Percentiles rank a stretch among this genome's conserved stretches.
phyloP scores from a whole-genome alignment of 2,113 vertebrate species.

The Urocynchramus pylzowi region DNA sequence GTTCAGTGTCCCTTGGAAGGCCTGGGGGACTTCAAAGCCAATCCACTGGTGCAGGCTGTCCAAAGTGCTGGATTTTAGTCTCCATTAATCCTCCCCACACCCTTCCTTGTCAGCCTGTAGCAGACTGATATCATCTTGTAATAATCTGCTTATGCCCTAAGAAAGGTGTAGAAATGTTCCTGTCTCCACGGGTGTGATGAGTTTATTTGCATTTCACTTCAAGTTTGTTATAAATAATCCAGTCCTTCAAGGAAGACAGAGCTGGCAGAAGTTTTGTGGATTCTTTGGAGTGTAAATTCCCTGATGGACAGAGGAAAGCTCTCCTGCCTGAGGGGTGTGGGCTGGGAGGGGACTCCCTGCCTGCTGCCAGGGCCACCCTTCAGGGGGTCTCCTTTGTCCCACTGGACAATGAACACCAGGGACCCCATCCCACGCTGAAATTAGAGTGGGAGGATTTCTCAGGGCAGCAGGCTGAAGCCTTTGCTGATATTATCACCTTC shows the following conservation, averaged over 20 bases:
- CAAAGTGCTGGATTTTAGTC: neutral
- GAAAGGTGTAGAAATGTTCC: neutral
- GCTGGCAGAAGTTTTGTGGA: neutral
- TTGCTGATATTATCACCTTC: neutral
- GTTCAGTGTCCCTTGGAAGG: neutral
- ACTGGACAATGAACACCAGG: neutral
- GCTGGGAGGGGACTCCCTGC: neutral
- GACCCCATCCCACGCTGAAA: rapidly evolving
- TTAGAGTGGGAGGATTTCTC: neutral
- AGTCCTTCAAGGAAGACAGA: neutral
- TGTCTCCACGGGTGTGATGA: neutral
- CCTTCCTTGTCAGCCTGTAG: neutral
- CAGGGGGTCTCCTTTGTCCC: neutral
- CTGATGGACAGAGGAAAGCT: neutral
- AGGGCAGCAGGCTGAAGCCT: neutral
- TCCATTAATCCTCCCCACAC: neutral
- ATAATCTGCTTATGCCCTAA: neutral
- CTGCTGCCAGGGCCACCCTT: neutral
- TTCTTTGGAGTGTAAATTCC: neutral
- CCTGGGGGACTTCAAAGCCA: neutral
- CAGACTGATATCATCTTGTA: neutral
- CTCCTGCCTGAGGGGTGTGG: neutral
- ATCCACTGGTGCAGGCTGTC: neutral
- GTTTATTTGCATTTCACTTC: neutral
- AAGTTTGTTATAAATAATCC: neutral